Evolutionary conservation across 2,888 invertebrate species (phyloP).

Genomic region (Sabellastarte sp.): DNA sequence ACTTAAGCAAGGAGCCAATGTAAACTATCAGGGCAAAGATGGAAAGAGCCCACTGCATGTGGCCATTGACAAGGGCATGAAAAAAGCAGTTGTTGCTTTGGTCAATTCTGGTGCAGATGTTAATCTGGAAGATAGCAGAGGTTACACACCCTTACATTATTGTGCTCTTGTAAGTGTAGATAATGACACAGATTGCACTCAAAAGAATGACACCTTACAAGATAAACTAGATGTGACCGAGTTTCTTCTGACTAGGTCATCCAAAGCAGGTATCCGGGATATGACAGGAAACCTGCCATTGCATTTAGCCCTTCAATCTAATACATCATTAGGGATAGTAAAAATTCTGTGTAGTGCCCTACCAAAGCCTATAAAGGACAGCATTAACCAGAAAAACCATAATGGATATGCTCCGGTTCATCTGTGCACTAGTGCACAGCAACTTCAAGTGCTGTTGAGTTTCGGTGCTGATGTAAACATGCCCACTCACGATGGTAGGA

Average conservation of each 20-base stretch:
- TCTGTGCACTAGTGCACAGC: background rate
- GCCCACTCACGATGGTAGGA: background rate
- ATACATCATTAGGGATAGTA: background rate
- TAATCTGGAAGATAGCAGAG: background rate
- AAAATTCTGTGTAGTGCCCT: background rate
- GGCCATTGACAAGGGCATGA: background rate
- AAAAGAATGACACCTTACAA: background rate
- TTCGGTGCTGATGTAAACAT: background rate
- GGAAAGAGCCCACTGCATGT: background rate
- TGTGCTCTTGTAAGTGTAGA: no score
- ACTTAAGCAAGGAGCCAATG: background rate
- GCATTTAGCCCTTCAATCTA: background rate
- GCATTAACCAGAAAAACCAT: background rate
- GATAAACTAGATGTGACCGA: background rate
- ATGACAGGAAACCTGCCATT: background rate
- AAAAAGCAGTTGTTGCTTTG: background rate
- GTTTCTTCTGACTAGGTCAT: background rate
- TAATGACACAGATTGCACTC: no score
- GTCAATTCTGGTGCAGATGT: background rate
- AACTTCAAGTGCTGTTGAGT: background rate
- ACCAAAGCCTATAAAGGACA: background rate
- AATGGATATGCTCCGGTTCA: background rate
- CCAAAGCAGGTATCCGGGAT: background rate
- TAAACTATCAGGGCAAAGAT: background rate
- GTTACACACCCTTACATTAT: background rate